These are phyloP conservation scores for Sphinx pinastri DNA, from an alignment of 2,888 invertebrate species.

Conservation along the genomic window DNA sequence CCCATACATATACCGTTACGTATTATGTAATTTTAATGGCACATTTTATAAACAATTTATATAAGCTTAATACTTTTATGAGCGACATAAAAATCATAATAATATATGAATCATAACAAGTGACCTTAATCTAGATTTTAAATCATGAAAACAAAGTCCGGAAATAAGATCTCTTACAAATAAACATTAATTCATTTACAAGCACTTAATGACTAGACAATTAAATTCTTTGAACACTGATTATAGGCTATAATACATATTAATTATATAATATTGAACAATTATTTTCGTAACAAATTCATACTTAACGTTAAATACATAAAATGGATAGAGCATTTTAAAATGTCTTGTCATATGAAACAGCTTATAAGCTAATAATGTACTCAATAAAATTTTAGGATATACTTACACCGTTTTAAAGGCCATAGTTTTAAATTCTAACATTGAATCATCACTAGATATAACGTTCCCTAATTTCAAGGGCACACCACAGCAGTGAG, in stretches of 20 bases:
- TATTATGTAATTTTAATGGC: background rate
- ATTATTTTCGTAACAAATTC: too few relatives aligned
- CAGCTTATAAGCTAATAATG: too few relatives aligned
- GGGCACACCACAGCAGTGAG: too few relatives aligned
- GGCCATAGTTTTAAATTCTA: too few relatives aligned
- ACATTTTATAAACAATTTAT: background rate
- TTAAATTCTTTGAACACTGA: background rate
- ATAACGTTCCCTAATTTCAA: too few relatives aligned
- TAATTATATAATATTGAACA: too few relatives aligned
- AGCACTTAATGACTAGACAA: constrained; percentile 25
- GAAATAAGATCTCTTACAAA: background rate
- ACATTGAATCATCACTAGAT: too few relatives aligned
- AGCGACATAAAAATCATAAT: constrained; percentile 1
- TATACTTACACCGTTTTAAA: too few relatives aligned
- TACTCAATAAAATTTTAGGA: too few relatives aligned
- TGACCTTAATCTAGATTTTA: background rate
- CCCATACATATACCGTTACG: background rate
- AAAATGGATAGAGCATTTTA: too few relatives aligned
- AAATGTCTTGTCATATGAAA: too few relatives aligned
- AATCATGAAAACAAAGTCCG: background rate
- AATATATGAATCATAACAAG: background rate
- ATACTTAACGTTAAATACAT: too few relatives aligned
- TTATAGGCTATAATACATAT: background rate
- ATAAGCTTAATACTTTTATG: background rate
- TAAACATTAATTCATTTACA: constrained; percentile 16